These are phyloP conservation scores for Lynx canadensis DNA, from an alignment of 2,113 vertebrate genomes.

Conservation along the genomic window DNA sequence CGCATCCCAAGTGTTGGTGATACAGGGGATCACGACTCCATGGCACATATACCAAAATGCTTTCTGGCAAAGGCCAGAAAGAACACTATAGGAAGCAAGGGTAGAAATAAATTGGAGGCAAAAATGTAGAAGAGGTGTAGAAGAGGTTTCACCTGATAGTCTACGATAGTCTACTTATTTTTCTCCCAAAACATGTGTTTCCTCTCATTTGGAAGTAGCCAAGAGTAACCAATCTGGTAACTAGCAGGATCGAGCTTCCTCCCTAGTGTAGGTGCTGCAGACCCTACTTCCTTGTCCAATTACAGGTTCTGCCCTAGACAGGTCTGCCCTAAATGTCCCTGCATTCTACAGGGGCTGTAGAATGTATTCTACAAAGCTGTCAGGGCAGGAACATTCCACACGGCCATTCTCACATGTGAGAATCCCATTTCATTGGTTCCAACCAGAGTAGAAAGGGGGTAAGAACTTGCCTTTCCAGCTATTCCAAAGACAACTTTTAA, in stretches of 20 bases:
- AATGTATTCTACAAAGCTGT: background rate
- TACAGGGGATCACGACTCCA: background rate
- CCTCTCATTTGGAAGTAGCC: background rate
- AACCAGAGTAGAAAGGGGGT: background rate
- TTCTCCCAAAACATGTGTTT: background rate
- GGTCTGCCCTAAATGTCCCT: background rate
- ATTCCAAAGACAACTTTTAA: conserved; percentile 23
- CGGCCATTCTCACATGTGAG: background rate
- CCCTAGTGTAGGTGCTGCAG: background rate
- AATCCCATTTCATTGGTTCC: background rate
- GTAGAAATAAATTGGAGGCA: background rate
- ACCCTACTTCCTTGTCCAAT: background rate
- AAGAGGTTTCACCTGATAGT: background rate
- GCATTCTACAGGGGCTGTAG: too few relatives aligned
- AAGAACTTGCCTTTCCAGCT: conserved; percentile 11
- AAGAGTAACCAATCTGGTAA: background rate
- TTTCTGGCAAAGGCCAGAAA: background rate
- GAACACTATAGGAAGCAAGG: background rate
- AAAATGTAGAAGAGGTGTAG: background rate
- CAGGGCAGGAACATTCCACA: background rate
- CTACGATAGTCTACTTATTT: background rate
- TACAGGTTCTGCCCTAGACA: background rate
- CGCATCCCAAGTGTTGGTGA: background rate
- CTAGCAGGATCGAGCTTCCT: background rate
- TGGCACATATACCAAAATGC: background rate